Evolutionary conservation across 2,888 invertebrate species (phyloP).

Genomic region (Pherbina coryleti): DNA sequence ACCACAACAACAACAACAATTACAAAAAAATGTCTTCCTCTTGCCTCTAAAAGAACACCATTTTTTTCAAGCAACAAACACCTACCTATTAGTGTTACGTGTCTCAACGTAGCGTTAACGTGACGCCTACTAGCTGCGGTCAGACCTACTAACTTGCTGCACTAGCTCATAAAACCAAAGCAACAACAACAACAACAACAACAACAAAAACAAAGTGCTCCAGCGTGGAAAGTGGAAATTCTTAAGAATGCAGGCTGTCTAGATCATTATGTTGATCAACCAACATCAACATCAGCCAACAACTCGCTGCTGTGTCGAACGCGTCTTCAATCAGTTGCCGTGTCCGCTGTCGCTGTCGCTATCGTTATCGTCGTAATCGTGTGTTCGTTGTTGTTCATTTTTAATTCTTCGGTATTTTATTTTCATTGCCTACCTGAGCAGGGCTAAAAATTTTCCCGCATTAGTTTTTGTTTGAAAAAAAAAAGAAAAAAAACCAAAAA

Average conservation of each 20-base stretch:
- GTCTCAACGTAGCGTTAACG: background rate
- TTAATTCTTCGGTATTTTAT: slow-evolving; percentile 4
- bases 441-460: slow-evolving; percentile 53
- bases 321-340: background rate
- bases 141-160: background rate
- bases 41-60: background rate
- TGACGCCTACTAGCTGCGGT: slow-evolving; percentile 3
- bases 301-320: background rate
- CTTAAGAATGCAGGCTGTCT: background rate
- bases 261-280: background rate
- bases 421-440: background rate
- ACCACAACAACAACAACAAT: background rate
- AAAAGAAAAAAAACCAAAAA: slow-evolving; percentile 12
- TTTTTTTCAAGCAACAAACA: background rate
- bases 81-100: background rate
- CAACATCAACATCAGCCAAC: background rate
- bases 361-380: background rate
- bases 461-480: slow-evolving; percentile 44
- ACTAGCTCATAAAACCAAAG: background rate
- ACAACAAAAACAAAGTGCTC: background rate
- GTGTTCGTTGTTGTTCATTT: background rate
- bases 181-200: background rate
- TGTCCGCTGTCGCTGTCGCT: background rate
- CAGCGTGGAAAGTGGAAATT: slow-evolving; percentile 15
- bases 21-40: slow-evolving; percentile 12